phyloP scores from a whole-genome alignment of 2,113 vertebrate genomes.

The Tretioscincus oriximinensis region DNA sequence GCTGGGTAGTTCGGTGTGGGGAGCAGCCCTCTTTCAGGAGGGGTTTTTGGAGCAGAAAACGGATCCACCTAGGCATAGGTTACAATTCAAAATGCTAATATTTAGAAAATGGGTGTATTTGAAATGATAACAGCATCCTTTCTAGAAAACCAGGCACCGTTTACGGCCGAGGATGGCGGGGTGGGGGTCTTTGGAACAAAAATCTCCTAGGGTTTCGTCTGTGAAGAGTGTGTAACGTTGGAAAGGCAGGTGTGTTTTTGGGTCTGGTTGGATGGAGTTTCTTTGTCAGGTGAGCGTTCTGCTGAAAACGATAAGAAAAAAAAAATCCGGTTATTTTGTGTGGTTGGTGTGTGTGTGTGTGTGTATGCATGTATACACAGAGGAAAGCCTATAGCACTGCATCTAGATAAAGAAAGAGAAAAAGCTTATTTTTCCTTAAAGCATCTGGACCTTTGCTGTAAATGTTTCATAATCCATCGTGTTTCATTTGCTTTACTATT shows the following conservation, averaged over 20 bases:
- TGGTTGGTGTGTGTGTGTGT: background rate
- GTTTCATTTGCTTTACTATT: background rate
- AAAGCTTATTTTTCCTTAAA: background rate
- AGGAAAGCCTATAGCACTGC: background rate
- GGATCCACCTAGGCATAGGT: conserved; percentile 37
- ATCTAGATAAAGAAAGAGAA: background rate
- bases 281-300: conserved; percentile 1
- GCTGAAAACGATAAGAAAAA: background rate
- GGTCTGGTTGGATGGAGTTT: conserved; percentile 13
- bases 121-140: background rate
- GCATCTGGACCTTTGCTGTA: background rate
- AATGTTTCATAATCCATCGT: background rate
- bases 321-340: background rate
- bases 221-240: background rate
- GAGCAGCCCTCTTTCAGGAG: conserved; percentile 11
- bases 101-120: conserved; percentile 13
- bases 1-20: conserved; percentile 43
- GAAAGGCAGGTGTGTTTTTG: conserved; percentile 21
- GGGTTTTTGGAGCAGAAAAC: background rate
- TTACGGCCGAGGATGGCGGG: background rate
- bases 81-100: conserved; percentile 39
- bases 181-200: background rate
- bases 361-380: background rate
- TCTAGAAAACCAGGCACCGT: background rate
- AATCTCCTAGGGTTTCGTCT: conserved; percentile 18